Base-by-base conservation (phyloP, 2,113 vertebrate species). In the Rhinopomastus cyanomelas region DNA sequence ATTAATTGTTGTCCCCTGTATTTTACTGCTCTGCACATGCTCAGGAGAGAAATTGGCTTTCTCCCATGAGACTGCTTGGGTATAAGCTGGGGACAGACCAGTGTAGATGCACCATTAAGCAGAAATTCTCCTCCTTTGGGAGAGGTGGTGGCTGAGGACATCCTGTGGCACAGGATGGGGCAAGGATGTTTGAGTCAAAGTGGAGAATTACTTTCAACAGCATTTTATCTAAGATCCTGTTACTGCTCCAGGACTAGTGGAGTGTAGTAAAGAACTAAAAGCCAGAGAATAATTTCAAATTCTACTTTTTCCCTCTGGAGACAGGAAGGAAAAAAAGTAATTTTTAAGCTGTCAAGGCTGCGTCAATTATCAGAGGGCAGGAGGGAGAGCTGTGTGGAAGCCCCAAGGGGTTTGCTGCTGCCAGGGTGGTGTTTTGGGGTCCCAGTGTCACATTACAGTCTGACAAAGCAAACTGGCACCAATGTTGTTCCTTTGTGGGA, bases 401-500 rank as follows among this genome's bases (percentile, higher is more conserved):
- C 27, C 57, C 17, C 16, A 12, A 6, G 23, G 25, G 8, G 2
- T 44, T 85, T 87, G 46, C 52, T 78, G 3, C 20, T 67, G 66
- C 66, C 44, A 17, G 34, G 44, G 25, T 66, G 71, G 27, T 59
- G 42, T 20, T 52, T 20, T 18, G 48, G 10, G 5, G 20, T 85
- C 59, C 59, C 9, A 11, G 60, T 29, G 19, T 57, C 11, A 0
- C 61, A 49, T 51, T 37, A 61, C 65, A 57, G 3, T 8, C 16
- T 46, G 27, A 42, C 32, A 22, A 57, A 67, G 37, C 32, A 34
- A n/a, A 6, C 1, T 9, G 22, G 9, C 51, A 9, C 20, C 0
- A 2, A 9, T 2, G 8, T 6, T 22, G 9, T 67, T 51, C 53
- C 44, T 56, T 46, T 1, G 0, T 0, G 8, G 19, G 55, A 19